These are phyloP conservation scores for Phyllostomus discolor DNA, from an alignment of 2,113 vertebrate genomes.

Conservation along the genomic window DNA sequence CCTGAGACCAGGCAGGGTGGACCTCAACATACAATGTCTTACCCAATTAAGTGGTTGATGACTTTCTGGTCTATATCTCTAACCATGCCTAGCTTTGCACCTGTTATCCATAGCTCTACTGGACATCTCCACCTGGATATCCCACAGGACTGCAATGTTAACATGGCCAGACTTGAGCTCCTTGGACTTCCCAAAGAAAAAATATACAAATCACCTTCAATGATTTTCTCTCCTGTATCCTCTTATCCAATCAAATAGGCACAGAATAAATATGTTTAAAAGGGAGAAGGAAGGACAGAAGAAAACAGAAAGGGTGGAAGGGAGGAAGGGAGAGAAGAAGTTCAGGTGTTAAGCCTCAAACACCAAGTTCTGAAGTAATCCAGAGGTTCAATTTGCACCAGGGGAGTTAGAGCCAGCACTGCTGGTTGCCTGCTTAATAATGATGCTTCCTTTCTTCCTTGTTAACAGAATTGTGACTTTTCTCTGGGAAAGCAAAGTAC, in stretches of 20 bases:
- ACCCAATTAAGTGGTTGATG: not conserved
- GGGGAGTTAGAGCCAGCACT: no score
- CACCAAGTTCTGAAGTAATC: not conserved
- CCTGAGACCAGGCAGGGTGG: no score
- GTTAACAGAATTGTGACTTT: not conserved
- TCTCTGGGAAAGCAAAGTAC: not conserved
- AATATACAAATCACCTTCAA: not conserved
- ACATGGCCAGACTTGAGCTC: not conserved
- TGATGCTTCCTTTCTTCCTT: not conserved
- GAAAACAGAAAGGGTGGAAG: not conserved
- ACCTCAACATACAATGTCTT: not conserved
- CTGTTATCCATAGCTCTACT: no score
- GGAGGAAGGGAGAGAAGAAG: not conserved
- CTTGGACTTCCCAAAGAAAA: not conserved
- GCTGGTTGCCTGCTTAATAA: not conserved
- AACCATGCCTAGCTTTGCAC: not conserved
- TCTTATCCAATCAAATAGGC: not conserved
- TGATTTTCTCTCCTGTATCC: not conserved
- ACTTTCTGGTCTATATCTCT: not conserved
- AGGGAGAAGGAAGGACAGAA: no score
- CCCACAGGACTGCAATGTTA: not conserved
- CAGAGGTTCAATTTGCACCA: not conserved
- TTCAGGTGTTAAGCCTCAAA: not conserved
- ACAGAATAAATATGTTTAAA: not conserved
- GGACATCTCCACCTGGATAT: not conserved